Base-by-base conservation (phyloP, 2,113 vertebrate genomes). In the Typhlomys cinereus region DNA sequence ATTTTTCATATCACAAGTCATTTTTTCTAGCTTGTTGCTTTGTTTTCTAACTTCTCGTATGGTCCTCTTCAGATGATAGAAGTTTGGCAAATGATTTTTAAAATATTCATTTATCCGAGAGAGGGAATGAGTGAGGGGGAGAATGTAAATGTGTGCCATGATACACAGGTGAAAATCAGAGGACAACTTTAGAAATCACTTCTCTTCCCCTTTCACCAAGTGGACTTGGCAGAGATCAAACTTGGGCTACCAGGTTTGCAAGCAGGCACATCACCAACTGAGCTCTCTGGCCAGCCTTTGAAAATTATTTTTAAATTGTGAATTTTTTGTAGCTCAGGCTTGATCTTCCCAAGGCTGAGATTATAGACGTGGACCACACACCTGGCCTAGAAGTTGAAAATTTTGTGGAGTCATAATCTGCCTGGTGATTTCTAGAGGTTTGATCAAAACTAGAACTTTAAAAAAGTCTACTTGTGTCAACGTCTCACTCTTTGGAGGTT, bases 31-130 rank as follows among this genome's bases (percentile, higher is more conserved):
- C 34, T 62, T 89, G 5, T 76, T 88, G 36, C 29, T 83, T 31
- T 74, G 80, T 79, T n/a, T 88, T 93, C 48, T 82, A 69, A 36
- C 34, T 94, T 85, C 46, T 44, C 81, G 81, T 61, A 52, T 73
- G 14, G 46, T 76, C n/a, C 70, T 62, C 76, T 95, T 75, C 62
- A 93, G 34, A 90, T 86, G 83, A 79, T 27, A 46, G 57, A 80
- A 61, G 36, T 89, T 94, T 59, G 62, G n/a, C n/a, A 91, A 74
- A 41, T 57, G 9, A 20, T 46, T 76, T 76, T 66, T 20, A 44
- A 62, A 34, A 52, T n/a, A 84, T 3, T n/a, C n/a, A n/a, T n/a
- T n/a, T n/a, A n/a, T n/a, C n/a, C n/a, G n/a, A n/a, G n/a, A n/a
- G n/a, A n/a, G n/a, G n/a, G n/a, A n/a, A n/a, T n/a, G n/a, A n/a